phyloP scores from a whole-genome alignment of 2,888 invertebrate species.

The Cheilosia urbana region DNA sequence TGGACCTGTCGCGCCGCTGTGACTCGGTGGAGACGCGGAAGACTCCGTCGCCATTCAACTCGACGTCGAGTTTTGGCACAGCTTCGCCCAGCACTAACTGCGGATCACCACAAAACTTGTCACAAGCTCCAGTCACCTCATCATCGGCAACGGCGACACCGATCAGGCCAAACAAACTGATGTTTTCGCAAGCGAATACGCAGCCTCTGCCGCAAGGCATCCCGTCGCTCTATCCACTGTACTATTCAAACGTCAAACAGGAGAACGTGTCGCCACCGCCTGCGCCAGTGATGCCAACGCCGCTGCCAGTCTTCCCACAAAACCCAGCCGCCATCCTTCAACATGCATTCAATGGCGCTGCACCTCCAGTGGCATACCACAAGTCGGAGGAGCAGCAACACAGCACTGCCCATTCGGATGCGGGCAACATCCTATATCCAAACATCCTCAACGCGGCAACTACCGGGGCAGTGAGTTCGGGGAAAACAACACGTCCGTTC shows the following conservation, averaged over 20 bases:
- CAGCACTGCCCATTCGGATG: constrained; percentile 35
- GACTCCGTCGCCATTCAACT: constrained; percentile 82
- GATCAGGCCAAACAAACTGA: constrained; percentile 30
- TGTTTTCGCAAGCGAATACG: constrained; percentile 27
- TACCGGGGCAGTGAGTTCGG: constrained; percentile 59
- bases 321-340: constrained; percentile 29
- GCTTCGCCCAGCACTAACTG: constrained; percentile 78
- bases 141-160: constrained; percentile 2
- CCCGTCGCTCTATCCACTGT: constrained; percentile 63
- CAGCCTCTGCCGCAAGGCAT: constrained; percentile 37
- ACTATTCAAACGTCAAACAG: constrained; percentile 60
- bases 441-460: constrained; percentile 62
- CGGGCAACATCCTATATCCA: constrained; percentile 70
- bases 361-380: not conserved
- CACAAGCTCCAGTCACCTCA: constrained; percentile 38
- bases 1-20: constrained; percentile 83
- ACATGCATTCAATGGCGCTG: constrained; percentile 74
- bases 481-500: constrained; percentile 86
- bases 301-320: constrained; percentile 62
- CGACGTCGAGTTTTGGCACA: constrained; percentile 80
- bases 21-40: constrained; percentile 82
- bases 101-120: constrained; percentile 76
- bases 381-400: constrained; percentile 49
- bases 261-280: constrained; percentile 64
- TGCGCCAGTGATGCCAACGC: constrained; percentile 8